Evolutionary conservation across 2,888 invertebrate genomes (phyloP).

Genomic region (Malacosoma neustria): DNA sequence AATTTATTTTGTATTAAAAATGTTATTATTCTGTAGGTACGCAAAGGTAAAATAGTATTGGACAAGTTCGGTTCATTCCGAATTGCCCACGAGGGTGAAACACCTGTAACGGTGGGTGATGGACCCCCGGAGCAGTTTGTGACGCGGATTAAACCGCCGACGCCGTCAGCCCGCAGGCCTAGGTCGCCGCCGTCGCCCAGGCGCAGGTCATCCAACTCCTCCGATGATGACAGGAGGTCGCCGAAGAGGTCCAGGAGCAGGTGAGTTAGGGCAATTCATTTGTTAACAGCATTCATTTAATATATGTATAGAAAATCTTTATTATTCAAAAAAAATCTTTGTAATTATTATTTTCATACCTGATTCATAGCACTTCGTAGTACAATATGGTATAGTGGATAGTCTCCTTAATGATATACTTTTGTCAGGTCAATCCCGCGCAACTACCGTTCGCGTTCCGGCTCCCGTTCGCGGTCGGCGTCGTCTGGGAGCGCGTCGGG

Average conservation of each 20-base stretch:
- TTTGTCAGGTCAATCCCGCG: slow-evolving; percentile 78
- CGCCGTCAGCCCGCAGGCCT: slow-evolving; percentile 50
- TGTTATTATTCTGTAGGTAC: slow-evolving; percentile 47
- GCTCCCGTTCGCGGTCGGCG: slow-evolving; percentile 74
- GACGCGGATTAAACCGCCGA: slow-evolving; percentile 61
- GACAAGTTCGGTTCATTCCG: slow-evolving; percentile 85
- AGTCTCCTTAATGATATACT: too few species aligned
- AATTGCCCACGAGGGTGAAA: slow-evolving; percentile 74
- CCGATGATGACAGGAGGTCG: slow-evolving; percentile 47
- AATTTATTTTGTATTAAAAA: too few species aligned
- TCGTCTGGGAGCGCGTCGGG: slow-evolving; percentile 57
- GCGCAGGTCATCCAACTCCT: slow-evolving; percentile 59
- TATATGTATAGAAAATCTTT: too few species aligned
- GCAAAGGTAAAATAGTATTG: slow-evolving; percentile 76
- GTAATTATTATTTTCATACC: too few species aligned
- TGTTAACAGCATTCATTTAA: too few species aligned
- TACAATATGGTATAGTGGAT: too few species aligned
- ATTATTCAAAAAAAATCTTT: too few species aligned
- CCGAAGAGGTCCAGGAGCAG: slow-evolving; percentile 56
- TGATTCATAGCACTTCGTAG: too few species aligned
- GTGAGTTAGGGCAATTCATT: too few species aligned
- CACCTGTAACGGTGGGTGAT: slow-evolving; percentile 60
- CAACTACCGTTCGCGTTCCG: slow-evolving; percentile 79
- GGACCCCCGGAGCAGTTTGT: slow-evolving; percentile 69
- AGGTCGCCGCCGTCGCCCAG: slow-evolving; percentile 61